A percentile compares a stretch with the other conserved stretches of the same genome.
phyloP scores from a whole-genome alignment of 2,888 invertebrate genomes.

The Drosophila birchii region DNA sequence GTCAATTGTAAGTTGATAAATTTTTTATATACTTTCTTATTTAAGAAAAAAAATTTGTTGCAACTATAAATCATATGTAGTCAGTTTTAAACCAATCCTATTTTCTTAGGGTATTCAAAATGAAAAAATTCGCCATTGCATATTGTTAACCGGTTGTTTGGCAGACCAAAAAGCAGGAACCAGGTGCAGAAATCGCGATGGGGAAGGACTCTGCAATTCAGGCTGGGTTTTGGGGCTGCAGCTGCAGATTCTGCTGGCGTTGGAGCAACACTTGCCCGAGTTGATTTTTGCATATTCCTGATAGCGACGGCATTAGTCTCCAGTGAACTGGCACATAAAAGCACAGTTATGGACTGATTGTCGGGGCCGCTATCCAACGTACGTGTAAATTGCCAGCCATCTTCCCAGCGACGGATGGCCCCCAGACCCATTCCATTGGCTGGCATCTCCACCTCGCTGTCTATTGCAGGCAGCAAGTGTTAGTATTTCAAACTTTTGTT shows the following conservation, averaged over 20 bases:
- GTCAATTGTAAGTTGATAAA: too few relatives aligned
- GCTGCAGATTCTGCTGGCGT: constrained; percentile 25
- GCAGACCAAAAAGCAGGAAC: constrained; percentile 42
- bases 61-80: too few relatives aligned
- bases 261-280: constrained; percentile 61
- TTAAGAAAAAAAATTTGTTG: too few relatives aligned
- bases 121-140: constrained; percentile 53
- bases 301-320: constrained; percentile 75
- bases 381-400: constrained; percentile 45
- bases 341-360: constrained; percentile 76
- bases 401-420: constrained; percentile 5
- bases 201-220: constrained; percentile 1
- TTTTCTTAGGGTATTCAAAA: not conserved
- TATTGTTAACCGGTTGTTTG: constrained; percentile 66
- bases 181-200: constrained; percentile 13
- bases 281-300: constrained; percentile 77
- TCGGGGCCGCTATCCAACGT: constrained; percentile 49
- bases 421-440: not conserved
- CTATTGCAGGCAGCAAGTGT: constrained; percentile 45
- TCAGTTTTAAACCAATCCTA: too few relatives aligned
- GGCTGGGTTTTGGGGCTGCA: constrained; percentile 12
- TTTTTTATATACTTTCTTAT: too few relatives aligned
- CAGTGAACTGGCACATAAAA: constrained; percentile 74
- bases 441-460: constrained; percentile 11
- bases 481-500: constrained; percentile 63